A percentile compares a stretch with the other conserved stretches of the same genome.
These are phyloP conservation scores for Hypocryptadius cinnamomeus DNA, from an alignment of 2,113 vertebrate species.

Conservation along the genomic window DNA sequence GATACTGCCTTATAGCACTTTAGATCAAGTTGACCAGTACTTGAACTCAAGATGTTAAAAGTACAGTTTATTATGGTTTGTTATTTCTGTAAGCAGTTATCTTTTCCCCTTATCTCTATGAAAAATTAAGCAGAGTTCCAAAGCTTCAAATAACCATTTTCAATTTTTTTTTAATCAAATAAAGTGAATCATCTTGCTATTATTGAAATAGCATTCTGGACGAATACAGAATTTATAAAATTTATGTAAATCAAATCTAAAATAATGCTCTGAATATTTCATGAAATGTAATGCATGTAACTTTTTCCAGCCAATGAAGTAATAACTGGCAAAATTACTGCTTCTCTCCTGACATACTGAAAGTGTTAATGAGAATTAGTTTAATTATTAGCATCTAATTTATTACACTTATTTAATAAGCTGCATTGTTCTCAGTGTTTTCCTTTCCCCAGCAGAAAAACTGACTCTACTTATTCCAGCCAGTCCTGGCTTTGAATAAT, in stretches of 20 bases:
- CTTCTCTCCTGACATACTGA: slow-evolving; percentile 34
- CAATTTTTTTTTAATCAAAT: slow-evolving; percentile 56
- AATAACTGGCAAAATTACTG: slow-evolving; percentile 41
- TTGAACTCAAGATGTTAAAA: slow-evolving; percentile 79
- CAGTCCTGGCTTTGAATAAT: slow-evolving; percentile 66
- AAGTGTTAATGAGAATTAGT: slow-evolving; percentile 55
- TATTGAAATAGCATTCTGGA: slow-evolving; percentile 60
- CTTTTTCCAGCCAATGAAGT: slow-evolving; percentile 37
- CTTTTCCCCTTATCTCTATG: slow-evolving; percentile 73
- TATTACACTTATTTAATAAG: slow-evolving; percentile 48
- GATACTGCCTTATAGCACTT: slow-evolving; percentile 69
- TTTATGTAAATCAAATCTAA: slow-evolving; percentile 54
- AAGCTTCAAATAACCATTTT: slow-evolving; percentile 67
- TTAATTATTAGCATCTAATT: slow-evolving; percentile 55
- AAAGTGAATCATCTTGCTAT: slow-evolving; percentile 61
- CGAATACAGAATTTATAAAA: slow-evolving; percentile 60
- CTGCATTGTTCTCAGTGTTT: slow-evolving; percentile 13
- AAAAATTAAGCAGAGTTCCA: slow-evolving; percentile 69
- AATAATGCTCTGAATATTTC: slow-evolving; percentile 53
- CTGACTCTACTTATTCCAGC: slow-evolving; percentile 64
- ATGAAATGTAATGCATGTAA: slow-evolving; percentile 40
- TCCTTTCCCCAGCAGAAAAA: slow-evolving; percentile 56
- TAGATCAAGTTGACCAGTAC: slow-evolving; percentile 78
- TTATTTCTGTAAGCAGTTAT: slow-evolving; percentile 75
- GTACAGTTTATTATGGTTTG: slow-evolving; percentile 72